Evolutionary conservation across 2,113 vertebrate species (phyloP), one percentile per base, ranked within the genome.

Genomic region (Corythornis madagascariensis): DNA sequence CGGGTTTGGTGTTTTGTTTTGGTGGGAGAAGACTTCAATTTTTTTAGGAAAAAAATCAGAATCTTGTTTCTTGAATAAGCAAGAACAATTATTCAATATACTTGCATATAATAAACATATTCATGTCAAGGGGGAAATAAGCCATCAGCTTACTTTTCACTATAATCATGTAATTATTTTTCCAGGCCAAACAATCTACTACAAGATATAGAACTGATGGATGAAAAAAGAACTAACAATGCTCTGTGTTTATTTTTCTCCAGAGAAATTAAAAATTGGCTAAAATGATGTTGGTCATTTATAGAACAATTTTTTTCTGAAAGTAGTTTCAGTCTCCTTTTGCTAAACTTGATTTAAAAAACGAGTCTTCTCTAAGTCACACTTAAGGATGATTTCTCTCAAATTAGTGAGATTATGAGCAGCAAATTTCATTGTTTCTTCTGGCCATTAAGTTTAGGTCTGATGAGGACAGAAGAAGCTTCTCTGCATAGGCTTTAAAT

Each of bases 181-280:
- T 77, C 66, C 19, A 26, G 26, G 3, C 2, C 16, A 25, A 86
- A 15, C 40, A 47, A 65, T 66, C 82, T 74, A 26, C n/a, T 71
- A 65, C 35, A 74, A 83, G 17, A 57, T 33, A 48, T 3, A 14
- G 52, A 55, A 95, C 24, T 72, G 88, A 89, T 29, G 86, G 40
- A 78, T 88, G 50, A 84, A 92, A 77, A 91, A 77, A 33, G n/a
- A 82, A 40, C 4, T 50, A 42, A 59, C 13, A 83, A 63, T 52
- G n/a, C 26, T 64, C 50, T 66, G 13, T 69, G 42, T 56, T 78
- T 61, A 40, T 86, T 93, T 89, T 91, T n/a, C 43, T 93, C 60
- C 19, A 86, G 91, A 83, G 79, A 14, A 31, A 93, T 91, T 73
- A 53, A 92, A 96, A 95, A 48, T 43, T 90, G 82, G 42, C 56